phyloP scores from a whole-genome alignment of 2,113 vertebrate genomes.

The Aythya baeri region DNA sequence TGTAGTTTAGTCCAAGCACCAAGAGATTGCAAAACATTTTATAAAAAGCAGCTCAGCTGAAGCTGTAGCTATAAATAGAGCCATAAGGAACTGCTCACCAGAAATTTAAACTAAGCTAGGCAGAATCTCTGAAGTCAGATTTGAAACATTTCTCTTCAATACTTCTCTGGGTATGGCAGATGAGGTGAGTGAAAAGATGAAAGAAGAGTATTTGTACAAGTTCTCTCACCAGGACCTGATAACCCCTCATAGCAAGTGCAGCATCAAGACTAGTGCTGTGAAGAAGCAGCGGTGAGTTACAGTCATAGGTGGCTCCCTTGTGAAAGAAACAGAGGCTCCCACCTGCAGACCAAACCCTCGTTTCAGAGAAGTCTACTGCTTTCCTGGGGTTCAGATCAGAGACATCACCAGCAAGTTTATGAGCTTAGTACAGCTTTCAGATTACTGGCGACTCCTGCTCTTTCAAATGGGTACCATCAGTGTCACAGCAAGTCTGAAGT shows the following conservation, averaged over 20 bases:
- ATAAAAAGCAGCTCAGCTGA: constrained; percentile 35
- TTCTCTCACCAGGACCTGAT: neutral
- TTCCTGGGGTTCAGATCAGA: no score
- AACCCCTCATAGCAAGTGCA: neutral
- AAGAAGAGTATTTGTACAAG: neutral
- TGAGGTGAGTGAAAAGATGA: neutral
- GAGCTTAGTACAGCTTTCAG: no score
- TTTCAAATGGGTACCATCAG: no score
- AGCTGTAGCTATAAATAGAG: constrained; percentile 44
- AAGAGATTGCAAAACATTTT: neutral
- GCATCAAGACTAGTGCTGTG: neutral
- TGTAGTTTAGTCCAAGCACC: neutral
- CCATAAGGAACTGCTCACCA: neutral
- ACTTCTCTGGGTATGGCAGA: neutral
- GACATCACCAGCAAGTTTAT: no score
- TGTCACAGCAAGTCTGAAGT: no score
- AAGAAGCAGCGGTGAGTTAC: neutral
- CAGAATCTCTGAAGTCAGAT: constrained; percentile 1
- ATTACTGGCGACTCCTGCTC: no score
- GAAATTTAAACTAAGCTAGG: neutral
- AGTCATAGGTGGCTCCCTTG: neutral
- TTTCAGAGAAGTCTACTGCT: no score
- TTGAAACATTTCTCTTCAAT: neutral
- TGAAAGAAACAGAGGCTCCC: no score
- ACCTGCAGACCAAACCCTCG: no score